phyloP scores from a whole-genome alignment of 2,888 invertebrate genomes.

The Ichneumoninae sp. region DNA sequence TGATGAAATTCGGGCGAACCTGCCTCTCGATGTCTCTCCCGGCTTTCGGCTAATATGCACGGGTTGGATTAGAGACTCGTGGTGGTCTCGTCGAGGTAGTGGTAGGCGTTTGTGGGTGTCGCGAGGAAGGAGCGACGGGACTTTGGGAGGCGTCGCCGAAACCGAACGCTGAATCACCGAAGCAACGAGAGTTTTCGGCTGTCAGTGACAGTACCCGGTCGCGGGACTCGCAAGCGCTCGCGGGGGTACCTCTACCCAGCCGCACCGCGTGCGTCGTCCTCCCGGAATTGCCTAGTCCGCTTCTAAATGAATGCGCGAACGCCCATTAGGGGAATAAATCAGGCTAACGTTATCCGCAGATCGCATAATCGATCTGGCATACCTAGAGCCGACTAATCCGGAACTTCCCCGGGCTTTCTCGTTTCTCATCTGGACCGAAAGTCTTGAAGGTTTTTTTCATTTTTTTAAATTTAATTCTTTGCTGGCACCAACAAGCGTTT shows the following conservation, averaged over 20 bases:
- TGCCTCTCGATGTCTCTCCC: constrained; percentile 1
- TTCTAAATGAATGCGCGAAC: constrained; percentile 84
- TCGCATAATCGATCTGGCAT: constrained; percentile 81
- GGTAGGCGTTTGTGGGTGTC: constrained; percentile 57
- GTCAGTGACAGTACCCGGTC: constrained; percentile 81
- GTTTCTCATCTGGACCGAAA: constrained; percentile 29
- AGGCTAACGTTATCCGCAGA: constrained; percentile 83
- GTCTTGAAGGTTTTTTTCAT: neutral
- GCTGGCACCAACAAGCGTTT: neutral
- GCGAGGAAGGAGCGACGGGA: constrained; percentile 64
- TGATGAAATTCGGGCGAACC: neutral
- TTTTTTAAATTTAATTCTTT: neutral
- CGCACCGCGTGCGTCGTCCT: constrained; percentile 71
- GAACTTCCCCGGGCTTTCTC: constrained; percentile 21
- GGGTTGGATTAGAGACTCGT: constrained; percentile 6
- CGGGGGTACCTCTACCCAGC: constrained; percentile 49
- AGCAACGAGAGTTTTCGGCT: constrained; percentile 83
- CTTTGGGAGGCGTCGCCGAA: constrained; percentile 83
- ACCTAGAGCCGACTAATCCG: constrained; percentile 66
- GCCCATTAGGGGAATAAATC: constrained; percentile 84
- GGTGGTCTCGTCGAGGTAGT: constrained; percentile 31
- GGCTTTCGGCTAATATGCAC: neutral
- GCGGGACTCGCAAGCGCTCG: constrained; percentile 56
- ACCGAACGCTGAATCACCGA: constrained; percentile 84
- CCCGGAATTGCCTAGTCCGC: constrained; percentile 82